Evolutionary conservation across 2,113 vertebrate species (phyloP), one percentile per base, ranked within the genome.

Genomic region (Mobula hypostoma): DNA sequence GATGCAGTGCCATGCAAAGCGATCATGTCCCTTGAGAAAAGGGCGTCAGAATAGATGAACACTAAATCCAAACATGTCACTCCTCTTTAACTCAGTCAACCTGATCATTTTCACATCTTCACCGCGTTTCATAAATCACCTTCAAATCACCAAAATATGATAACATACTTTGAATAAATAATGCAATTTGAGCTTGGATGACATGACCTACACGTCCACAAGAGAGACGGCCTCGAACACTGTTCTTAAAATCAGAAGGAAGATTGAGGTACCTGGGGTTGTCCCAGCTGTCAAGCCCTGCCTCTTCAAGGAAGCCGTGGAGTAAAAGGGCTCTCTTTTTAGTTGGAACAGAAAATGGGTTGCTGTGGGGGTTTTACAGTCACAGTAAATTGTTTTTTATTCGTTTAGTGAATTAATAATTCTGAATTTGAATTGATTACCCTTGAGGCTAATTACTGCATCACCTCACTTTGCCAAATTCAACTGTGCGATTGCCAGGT

Each of bases 11-110:
- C 88, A 92, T 72, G 66, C n/a, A 70, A 92, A 92, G 70, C 5
- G n/a, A 92, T 92, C 88, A 1, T 70, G 66, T 92, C 88, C 88
- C 88, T 24, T 36, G 88, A 36, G 88, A 40, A 92, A 40, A n/a
- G 36, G n/a, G 63, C 70, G 88, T 92, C 88, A 72, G 66, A 40
- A 92, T 3, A n/a, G 66, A 92, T 92, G 63, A 92, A 70, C 66
- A 72, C 61, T 36, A 92, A 92, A 72, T 92, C 88, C 19, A 70
- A 68, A 68, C 66, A 32, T 68, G 66, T 92, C 88, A 92, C 66
- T 92, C 63, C 88, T 56, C 88, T 36, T 92, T 92, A 92, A 92
- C 88, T 12, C 80, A 40, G 32, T 24, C 66, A 40, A 17, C 68
- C 68, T 92, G 68, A n/a, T 40, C 48, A 24, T 70, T 70, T 70